These are phyloP conservation scores for Archaeoteleia sp. DNA, from an alignment of 2,888 invertebrate species.

Conservation along the genomic window DNA sequence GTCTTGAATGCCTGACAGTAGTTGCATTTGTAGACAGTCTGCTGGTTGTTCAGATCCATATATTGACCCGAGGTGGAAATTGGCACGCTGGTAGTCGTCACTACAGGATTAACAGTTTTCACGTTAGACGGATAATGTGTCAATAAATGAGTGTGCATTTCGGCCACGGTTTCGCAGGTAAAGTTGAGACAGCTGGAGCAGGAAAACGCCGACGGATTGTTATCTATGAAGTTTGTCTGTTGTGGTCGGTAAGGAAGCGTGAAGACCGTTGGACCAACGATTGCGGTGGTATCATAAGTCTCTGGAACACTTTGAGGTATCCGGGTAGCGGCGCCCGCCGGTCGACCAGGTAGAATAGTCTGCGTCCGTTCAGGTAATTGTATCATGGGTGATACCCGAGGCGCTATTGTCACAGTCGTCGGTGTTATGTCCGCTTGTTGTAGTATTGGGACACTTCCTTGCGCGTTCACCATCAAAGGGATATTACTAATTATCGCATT, in stretches of 20 bases:
- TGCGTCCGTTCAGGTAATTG: too few species aligned
- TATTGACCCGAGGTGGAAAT: too few species aligned
- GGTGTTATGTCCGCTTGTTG: too few species aligned
- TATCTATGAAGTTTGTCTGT: not conserved
- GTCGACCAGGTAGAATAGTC: too few species aligned
- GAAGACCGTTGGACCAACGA: not conserved
- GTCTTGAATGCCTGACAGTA: slow-evolving; percentile 17
- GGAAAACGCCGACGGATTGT: slow-evolving; percentile 15
- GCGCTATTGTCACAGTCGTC: too few species aligned
- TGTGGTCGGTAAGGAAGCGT: slow-evolving; percentile 9
- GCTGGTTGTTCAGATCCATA: not conserved
- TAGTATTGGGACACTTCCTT: too few species aligned
- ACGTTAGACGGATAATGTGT: not conserved
- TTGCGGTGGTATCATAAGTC: not conserved
- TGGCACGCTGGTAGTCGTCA: too few species aligned
- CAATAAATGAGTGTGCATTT: slow-evolving; percentile 25
- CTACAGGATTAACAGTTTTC: too few species aligned
- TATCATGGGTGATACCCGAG: too few species aligned
- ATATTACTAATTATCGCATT: too few species aligned
- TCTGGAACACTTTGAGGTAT: not conserved
- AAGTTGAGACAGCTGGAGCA: slow-evolving; percentile 30
- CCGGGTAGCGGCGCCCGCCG: too few species aligned
- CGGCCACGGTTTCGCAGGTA: slow-evolving; percentile 12
- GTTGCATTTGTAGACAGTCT: slow-evolving; percentile 14
- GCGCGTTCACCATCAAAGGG: too few species aligned